phyloP scores from a whole-genome alignment of 2,888 invertebrate genomes.

The Drosophila prostipennis region DNA sequence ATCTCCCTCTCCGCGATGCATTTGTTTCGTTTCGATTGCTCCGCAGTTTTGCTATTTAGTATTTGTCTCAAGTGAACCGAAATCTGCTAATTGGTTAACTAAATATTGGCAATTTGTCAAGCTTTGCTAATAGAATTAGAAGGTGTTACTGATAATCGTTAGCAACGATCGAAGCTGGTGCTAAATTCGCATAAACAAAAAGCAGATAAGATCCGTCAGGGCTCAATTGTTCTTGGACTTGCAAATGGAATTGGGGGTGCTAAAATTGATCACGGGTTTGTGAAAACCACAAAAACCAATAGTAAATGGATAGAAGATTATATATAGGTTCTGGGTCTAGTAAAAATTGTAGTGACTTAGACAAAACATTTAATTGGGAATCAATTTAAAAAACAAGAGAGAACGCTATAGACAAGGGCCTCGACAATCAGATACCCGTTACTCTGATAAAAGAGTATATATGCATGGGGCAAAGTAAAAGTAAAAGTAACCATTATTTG shows the following conservation, averaged over 20 bases:
- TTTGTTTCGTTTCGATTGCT: background rate
- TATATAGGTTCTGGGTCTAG: background rate
- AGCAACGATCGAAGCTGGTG: conserved; percentile 29
- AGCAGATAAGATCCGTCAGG: conserved; percentile 17
- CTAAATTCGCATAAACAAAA: conserved; percentile 51
- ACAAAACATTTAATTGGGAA: too few species aligned
- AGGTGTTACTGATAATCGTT: conserved; percentile 33
- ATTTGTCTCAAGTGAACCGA: conserved; percentile 25
- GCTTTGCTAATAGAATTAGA: conserved; percentile 67
- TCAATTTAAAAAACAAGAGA: too few species aligned
- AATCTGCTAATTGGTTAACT: conserved; percentile 44
- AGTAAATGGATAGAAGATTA: background rate
- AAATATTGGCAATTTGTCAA: conserved; percentile 55
- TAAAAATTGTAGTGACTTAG: too few species aligned
- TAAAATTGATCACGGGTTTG: conserved; percentile 26
- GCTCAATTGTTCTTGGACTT: conserved; percentile 25
- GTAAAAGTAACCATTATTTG: too few species aligned
- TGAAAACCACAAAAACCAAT: background rate
- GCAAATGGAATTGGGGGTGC: conserved; percentile 9
- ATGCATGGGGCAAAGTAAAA: too few species aligned
- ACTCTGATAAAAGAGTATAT: too few species aligned
- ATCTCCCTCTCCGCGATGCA: conserved; percentile 1
- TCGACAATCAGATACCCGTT: too few species aligned
- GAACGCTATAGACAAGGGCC: too few species aligned
- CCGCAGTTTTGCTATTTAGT: conserved; percentile 9